Evolutionary conservation across 2,113 vertebrate genomes (phyloP), one percentile per base, ranked within the genome.

Genomic region (Platanista minor): DNA sequence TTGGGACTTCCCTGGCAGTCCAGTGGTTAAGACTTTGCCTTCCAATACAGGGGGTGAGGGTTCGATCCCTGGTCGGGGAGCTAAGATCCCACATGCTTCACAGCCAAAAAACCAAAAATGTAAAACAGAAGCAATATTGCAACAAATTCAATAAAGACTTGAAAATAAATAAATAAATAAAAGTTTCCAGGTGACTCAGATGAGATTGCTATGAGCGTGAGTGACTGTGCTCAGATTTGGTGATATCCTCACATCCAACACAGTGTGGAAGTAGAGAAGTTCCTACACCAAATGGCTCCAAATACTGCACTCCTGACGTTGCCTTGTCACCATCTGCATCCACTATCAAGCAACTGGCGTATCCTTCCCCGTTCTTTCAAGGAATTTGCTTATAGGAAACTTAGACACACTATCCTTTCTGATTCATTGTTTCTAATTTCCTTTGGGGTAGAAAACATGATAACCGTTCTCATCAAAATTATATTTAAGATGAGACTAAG

Each of bases 351-450:
- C 29, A 71, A 78, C 25, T 72, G 62, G 36, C 2, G 2, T 29
- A 29, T 80, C 64, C 18, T 88, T 92, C 54, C 82, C 71, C 23
- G 21, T 62, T 39, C 52, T 66, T 74, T 67, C 83, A 72, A 75
- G 59, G 52, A 72, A 77, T 78, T 87, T 94, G 31, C 75, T 86
- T 90, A 66, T 46, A 80, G 33, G 85, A 96, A 75, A 88, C 62
- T 46, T 75, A 54, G 25, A 49, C 6, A 49, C 49, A 52, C 20
- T 25, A 33, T 52, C 25, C 52, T 72, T 95, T 91, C 39, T 59
- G 92, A 92, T 7, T 31, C n/a, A 59, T 66, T 62, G 39, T 57
- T 92, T 94, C 88, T 88, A 64, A 85, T 77, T 41, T 84, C 49
- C 75, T 91, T 83, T 80, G 74, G 33, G 39, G 31, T 89, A 67